Percentiles rank a stretch among this genome's conserved stretches.
phyloP scores from a whole-genome alignment of 2,113 vertebrate genomes.

The Anser brachyrhynchus region DNA sequence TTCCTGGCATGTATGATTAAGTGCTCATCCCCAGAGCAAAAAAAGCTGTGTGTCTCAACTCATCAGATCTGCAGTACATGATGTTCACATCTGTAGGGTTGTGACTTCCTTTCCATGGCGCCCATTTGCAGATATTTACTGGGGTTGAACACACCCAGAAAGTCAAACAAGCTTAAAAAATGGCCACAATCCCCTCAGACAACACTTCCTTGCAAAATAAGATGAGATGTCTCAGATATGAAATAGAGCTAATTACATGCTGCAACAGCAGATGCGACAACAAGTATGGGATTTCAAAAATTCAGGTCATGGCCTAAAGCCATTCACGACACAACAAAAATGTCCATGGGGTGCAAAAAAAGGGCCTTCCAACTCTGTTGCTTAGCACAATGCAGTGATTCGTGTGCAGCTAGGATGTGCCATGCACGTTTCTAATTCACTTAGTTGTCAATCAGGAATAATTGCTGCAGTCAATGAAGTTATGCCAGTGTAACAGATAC shows the following conservation, averaged over 20 bases:
- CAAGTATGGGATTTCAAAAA: rapidly evolving
- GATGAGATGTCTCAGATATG: neutral
- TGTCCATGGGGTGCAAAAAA: neutral
- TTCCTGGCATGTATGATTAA: rapidly evolving
- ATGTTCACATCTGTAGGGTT: neutral
- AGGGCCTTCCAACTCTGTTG: neutral
- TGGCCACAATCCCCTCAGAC: neutral
- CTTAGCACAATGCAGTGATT: neutral
- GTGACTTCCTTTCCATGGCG: neutral
- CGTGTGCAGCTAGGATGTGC: neutral
- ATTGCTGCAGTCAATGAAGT: constrained; percentile 17
- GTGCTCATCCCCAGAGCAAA: neutral
- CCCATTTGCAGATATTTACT: neutral
- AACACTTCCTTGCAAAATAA: neutral
- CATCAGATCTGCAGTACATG: rapidly evolving
- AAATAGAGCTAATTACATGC: neutral
- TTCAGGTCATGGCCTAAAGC: neutral
- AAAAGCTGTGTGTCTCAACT: neutral
- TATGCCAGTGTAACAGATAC: neutral
- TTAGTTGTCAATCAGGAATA: constrained; percentile 43
- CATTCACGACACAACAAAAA: neutral
- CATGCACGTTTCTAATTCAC: neutral
- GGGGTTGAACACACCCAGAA: neutral
- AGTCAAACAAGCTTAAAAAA: neutral
- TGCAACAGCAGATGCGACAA: neutral